Base-by-base conservation (phyloP, 1,140 invertebrate species). In the Temnothorax longispinosus region DNA sequence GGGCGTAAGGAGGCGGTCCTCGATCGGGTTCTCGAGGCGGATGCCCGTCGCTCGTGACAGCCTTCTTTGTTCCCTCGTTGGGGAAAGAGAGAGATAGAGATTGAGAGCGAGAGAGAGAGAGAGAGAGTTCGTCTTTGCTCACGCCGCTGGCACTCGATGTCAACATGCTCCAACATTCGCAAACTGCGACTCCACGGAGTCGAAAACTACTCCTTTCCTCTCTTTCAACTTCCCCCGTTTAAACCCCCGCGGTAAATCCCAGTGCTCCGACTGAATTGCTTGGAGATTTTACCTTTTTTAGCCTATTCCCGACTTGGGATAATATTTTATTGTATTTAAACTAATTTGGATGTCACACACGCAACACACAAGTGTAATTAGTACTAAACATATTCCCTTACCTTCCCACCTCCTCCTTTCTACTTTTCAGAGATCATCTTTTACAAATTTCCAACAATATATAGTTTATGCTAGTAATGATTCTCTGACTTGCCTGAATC, bases 1-100 rank as follows among this genome's bases (percentile, higher is more conserved):
- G 93, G 93, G 92, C 93, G 93, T 94, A 94, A 90, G 77, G 93
- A 93, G 93, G 93, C 93, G 93, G 89, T 91, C 87, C 89, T 88
- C 87, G 78, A 72, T 77, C 74, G 91, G 92, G 91, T 93, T 91
- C 91, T 92, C 93, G 87, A 92, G 92, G 91, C 87, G 88, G 88
- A 86, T 87, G 80, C 41, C 21, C 69, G 41, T n/a, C 86, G 67
- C 18, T 21, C 67, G 41, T n/a, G 69, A 75, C 85, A 50, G 78
- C 87, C 91, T 90, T 92, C 90, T 91, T 92, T 92, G 89, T 92
- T 82, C 86, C 69, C 64, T 38, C 50, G 13, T 77, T 21, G 38
- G 27, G 56, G 56, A 41, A 6, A 76, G 74, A 60, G 47, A 74
- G 6, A 50, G 41, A 27, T 8, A 18, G 41, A 60, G 75, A 44